phyloP scores from a whole-genome alignment of 2,113 vertebrate species.

The Corythornis cristatus region DNA sequence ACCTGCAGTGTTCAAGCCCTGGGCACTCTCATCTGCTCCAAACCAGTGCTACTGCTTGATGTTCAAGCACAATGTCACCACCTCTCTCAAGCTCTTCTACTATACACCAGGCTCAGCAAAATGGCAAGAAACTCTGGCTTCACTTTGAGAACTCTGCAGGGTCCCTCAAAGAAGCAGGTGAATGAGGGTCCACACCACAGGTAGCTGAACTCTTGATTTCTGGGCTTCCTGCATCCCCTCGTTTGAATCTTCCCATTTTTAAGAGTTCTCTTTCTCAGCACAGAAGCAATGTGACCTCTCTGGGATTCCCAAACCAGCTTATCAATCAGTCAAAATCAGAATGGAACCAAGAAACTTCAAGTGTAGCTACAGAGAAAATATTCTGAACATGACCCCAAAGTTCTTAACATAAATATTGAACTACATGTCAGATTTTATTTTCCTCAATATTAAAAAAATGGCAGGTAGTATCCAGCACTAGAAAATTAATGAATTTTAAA shows the following conservation, averaged over 20 bases:
- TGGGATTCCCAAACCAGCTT: neutral
- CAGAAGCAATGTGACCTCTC: neutral
- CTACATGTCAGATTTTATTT: neutral
- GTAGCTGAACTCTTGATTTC: neutral
- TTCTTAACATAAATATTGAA: neutral
- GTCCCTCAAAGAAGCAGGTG: neutral
- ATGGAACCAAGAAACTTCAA: neutral
- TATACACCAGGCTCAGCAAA: neutral
- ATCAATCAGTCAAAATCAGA: neutral
- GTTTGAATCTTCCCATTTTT: neutral
- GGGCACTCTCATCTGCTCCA: neutral
- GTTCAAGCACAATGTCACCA: neutral
- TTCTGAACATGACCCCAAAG: neutral
- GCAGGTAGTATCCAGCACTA: neutral
- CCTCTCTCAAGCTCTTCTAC: neutral
- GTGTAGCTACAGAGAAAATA: neutral
- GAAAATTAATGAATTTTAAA: conserved; percentile 39
- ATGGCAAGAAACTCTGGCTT: neutral
- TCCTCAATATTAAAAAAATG: neutral
- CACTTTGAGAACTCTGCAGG: neutral
- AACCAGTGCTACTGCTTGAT: neutral
- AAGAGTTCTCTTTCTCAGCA: neutral
- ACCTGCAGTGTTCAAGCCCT: neutral
- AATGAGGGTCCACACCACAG: neutral
- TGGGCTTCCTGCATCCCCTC: neutral